Conservation (phyloP, 1,140 invertebrate species). For the Drosophila melanogaster region Release_6_plus_ISO1_MT NT_033777.3:15148001-15148500, state of each 20-base stretch:
- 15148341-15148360: conserved; percentile 16
- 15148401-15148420: conserved; percentile 27
- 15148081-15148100: neutral
- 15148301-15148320: neutral
- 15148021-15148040: neutral
- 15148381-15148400: conserved; percentile 28
- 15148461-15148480: conserved; percentile 64
- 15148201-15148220: too few relatives aligned
- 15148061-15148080: conserved; percentile 1
- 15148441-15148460: conserved; percentile 36
- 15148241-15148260: neutral
- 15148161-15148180: too few relatives aligned
- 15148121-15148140: neutral
- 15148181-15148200: too few relatives aligned
- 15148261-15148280: neutral
- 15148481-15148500: conserved; percentile 61
- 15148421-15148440: conserved; percentile 46
- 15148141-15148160: neutral
- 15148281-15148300: neutral
- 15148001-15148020: neutral
- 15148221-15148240: too few relatives aligned
- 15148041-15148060: neutral
- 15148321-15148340: too few relatives aligned
- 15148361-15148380: conserved; percentile 6
- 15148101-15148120: neutral